Evolutionary conservation across 2,888 invertebrate genomes (phyloP), one percentile per base, ranked within the genome.

Genomic region (Metopia argyrocephala): DNA sequence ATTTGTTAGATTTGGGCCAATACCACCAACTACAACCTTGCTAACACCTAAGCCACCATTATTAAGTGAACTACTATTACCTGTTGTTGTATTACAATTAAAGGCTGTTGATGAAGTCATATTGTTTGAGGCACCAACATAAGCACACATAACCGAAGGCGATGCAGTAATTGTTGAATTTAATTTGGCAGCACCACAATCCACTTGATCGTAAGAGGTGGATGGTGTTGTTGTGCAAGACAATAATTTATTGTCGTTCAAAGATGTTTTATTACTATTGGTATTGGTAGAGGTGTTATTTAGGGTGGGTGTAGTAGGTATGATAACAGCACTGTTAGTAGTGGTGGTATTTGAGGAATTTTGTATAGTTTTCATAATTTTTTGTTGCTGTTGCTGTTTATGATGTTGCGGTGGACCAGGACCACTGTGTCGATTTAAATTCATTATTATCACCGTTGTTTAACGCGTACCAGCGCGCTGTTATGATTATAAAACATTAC

Each of bases 361-460:
- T 54, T 68, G 81, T 70, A 78, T 45, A 57, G 78, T 66, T 78
- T 81, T 81, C 81, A 81, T 81, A 74, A 74, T 71, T 78, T 78
- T 54, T 76, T 64, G n/a, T 46, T 62, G 20, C 31, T 54, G 66
- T 25, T 46, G 45, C 38, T 12, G 38, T 38, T 38, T 9, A 31
- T 79, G 46, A 20, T 71, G 78, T 74, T 83, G 68, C 79, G 89
- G 90, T 75, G 90, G 90, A 76, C 90, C 90, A 57, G 90, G 90
- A 82, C 90, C 90, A 85, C 90, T 90, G 84, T 90, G 89, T 86
- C 90, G 89, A 85, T 89, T 90, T 50, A 89, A 85, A 86, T 88
- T 90, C 90, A 90, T 91, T 84, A 83, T 89, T 87, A 90, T 89
- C 90, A 90, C 87, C 89, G 89, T 81, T 83, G 85, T 83, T 82